Conservation (phyloP, 2,888 invertebrate species). For the Muscina levida region DNA sequence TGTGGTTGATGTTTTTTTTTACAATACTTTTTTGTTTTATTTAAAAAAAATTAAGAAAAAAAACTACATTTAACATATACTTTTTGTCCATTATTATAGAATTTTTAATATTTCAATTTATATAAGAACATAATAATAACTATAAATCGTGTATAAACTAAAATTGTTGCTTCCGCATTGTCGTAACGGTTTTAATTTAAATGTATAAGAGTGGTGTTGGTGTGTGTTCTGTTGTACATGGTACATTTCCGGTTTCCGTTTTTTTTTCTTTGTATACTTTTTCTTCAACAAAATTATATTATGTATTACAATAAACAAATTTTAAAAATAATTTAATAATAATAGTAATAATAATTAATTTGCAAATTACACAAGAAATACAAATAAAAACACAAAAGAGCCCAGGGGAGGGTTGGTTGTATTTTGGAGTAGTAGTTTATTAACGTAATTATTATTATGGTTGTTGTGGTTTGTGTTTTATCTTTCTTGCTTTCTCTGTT, state of each 20-base stretch:
- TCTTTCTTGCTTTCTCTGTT: background rate
- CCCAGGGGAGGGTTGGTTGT: constrained; percentile 10
- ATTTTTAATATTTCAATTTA: background rate
- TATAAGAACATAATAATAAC: background rate
- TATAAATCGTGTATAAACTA: background rate
- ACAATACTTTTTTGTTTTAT: background rate
- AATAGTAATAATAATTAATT: constrained; percentile 27
- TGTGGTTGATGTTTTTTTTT: background rate
- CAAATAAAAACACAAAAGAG: constrained; percentile 20
- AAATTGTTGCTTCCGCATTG: background rate
- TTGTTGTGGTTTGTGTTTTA: constrained; percentile 32
- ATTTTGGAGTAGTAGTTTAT: constrained; percentile 37
- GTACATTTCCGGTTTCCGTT: constrained; percentile 39
- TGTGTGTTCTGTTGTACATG: constrained; percentile 38
- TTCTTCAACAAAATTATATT: background rate
- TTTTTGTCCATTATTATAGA: background rate
- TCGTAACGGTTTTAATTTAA: background rate
- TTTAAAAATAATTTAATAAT: constrained; percentile 35
- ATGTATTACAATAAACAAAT: constrained; percentile 34
- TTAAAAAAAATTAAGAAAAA: constrained; percentile 8
- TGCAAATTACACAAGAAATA: constrained; percentile 30
- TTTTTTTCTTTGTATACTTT: too few relatives aligned
- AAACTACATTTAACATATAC: background rate
- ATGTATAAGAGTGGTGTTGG: background rate
- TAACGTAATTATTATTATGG: constrained; percentile 29